These are phyloP conservation scores for Capitella teleta DNA, from an alignment of 1,140 invertebrate genomes.

Conservation along the genomic window DNA sequence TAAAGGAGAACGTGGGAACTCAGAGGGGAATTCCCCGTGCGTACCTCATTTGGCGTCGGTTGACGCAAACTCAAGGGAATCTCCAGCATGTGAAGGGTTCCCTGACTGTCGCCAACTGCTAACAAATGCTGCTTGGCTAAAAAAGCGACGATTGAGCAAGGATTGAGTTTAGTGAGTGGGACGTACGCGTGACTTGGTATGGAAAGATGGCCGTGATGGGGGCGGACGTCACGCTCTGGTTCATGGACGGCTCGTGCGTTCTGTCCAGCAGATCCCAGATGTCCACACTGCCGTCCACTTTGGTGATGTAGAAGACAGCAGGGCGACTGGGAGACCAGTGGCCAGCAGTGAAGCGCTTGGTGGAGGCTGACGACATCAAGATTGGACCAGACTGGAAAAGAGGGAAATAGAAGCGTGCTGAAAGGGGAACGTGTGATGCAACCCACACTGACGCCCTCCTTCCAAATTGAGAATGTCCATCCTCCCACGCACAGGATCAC, in stretches of 20 bases:
- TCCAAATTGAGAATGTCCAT: slow-evolving; percentile 42
- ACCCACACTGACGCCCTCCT: slow-evolving; percentile 39
- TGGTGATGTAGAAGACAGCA: slow-evolving; percentile 43
- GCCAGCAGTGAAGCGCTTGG: slow-evolving; percentile 26
- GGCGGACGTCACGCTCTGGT: slow-evolving; percentile 35
- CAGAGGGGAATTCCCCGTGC: no score
- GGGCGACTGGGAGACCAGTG: slow-evolving; percentile 42
- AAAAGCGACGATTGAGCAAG: neutral
- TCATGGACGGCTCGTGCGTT: slow-evolving; percentile 41
- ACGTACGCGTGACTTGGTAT: slow-evolving; percentile 30
- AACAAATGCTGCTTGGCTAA: slow-evolving; percentile 38
- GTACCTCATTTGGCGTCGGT: slow-evolving; percentile 33
- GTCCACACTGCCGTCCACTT: slow-evolving; percentile 42
- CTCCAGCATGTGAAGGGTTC: slow-evolving; percentile 41
- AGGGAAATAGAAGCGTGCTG: neutral
- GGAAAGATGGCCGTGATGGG: slow-evolving; percentile 33
- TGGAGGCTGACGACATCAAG: slow-evolving; percentile 23
- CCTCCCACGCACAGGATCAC: slow-evolving; percentile 44
- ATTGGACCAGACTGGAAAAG: slow-evolving; percentile 36
- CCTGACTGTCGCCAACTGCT: slow-evolving; percentile 38
- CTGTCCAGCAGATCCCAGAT: slow-evolving; percentile 45
- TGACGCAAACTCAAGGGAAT: slow-evolving; percentile 38
- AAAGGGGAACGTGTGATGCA: neutral
- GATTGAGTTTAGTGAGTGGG: neutral
- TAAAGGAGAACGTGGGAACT: no score